These are phyloP conservation scores for Carettochelys insculpta DNA, from an alignment of 2,113 vertebrate species.

Conservation along the genomic window DNA sequence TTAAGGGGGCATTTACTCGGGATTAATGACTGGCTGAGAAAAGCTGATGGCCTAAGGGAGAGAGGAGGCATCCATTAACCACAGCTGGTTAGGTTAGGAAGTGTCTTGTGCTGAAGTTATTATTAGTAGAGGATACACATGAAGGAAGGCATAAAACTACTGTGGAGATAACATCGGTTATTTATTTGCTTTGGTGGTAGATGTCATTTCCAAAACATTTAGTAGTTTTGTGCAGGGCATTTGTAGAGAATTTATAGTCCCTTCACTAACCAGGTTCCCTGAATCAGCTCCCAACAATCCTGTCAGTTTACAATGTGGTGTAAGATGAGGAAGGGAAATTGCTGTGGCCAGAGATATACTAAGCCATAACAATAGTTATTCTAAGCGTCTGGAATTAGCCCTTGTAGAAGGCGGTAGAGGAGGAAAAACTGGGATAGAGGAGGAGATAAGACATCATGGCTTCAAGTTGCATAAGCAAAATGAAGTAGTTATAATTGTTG, in stretches of 20 bases:
- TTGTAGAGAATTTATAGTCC: conserved; percentile 4
- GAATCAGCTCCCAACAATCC: conserved; percentile 12
- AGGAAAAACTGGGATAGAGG: background rate
- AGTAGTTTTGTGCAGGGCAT: background rate
- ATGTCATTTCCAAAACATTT: background rate
- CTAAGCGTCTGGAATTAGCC: background rate
- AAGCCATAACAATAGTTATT: conserved; percentile 20
- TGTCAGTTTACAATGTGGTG: background rate
- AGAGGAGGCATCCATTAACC: background rate
- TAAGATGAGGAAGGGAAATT: conserved; percentile 37
- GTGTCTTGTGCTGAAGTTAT: background rate
- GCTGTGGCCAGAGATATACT: conserved; percentile 21
- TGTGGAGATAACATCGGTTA: background rate
- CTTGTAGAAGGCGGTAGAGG: background rate
- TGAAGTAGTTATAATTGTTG: conserved; percentile 10
- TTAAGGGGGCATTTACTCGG: conserved; percentile 21
- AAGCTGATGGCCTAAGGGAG: background rate
- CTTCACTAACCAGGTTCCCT: background rate
- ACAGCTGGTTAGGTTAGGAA: background rate
- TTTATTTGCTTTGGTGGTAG: background rate
- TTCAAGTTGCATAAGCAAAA: background rate
- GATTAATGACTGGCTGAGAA: background rate
- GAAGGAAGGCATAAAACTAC: background rate
- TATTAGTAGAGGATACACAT: background rate
- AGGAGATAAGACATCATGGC: background rate